Evolutionary conservation across 2,888 invertebrate genomes (phyloP).

Genomic region (Aphodius sticticus): DNA sequence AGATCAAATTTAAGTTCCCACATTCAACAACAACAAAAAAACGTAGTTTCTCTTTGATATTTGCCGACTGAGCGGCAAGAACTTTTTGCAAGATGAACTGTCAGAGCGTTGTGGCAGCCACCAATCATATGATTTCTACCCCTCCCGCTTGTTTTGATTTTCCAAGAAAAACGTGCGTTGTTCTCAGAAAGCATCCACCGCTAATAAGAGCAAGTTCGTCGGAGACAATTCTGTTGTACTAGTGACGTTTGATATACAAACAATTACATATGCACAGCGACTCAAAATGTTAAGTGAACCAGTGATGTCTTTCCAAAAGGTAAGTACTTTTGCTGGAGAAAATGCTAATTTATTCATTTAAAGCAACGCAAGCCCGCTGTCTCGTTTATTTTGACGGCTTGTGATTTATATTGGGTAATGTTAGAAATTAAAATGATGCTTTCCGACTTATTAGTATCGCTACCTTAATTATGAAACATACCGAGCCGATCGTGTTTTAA

Average conservation of each 20-base stretch:
- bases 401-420: constrained; percentile 35
- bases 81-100: neutral
- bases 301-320: neutral
- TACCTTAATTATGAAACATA: constrained; percentile 38
- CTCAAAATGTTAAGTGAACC: neutral
- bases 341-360: neutral
- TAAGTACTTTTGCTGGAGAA: neutral
- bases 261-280: neutral
- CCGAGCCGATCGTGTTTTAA: constrained; percentile 28
- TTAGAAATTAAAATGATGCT: constrained; percentile 31
- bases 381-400: constrained; percentile 18
- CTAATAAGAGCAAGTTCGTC: neutral
- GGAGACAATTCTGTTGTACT: neutral
- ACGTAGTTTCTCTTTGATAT: neutral
- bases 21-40: neutral
- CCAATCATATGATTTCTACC: neutral
- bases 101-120: neutral
- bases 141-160: neutral
- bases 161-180: neutral
- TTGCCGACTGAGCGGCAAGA: neutral
- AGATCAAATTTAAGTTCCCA: neutral
- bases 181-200: neutral
- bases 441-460: constrained; percentile 38
- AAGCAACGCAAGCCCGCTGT: neutral
- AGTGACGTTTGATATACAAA: neutral